Evolutionary conservation across 2,888 invertebrate genomes (phyloP), one percentile per base, ranked within the genome.

Genomic region (Endotricha flammealis): DNA sequence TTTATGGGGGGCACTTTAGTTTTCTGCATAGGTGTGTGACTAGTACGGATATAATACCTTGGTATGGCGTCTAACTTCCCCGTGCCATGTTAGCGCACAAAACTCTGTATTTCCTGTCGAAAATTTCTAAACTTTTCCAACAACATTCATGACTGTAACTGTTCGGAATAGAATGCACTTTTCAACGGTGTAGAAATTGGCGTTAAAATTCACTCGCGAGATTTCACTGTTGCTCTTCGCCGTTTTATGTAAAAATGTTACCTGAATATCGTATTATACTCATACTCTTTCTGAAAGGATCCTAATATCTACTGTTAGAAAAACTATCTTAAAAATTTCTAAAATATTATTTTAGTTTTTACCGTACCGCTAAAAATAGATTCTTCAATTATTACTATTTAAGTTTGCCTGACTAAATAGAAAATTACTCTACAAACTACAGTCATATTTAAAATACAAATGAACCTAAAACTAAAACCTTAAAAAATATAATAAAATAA

Each of bases 1-100:
- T 83, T 81, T 82, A 83, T 82, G 67, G 70, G 46, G 58, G 64
- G 60, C 73, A 74, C 76, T 76, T 76, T 72, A 72, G 69, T 67
- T 64, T 55, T 39, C 44, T 51, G 50, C 50, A 70, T 77, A 77
- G 68, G 72, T 68, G 57, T 54, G 55, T 58, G 66, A 55, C 57
- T 58, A 35, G 50, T 49, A 51, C 46, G 37, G 39, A 42, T 46
- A 44, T 46, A 39, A 43, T 44, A 39, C 44, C 20, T 45, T 39
- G 36, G 44, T 44, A 40, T 48, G 47, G 45, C 44, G 44, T 47
- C 53, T 46, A 57, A 61, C 57, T 63, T 51, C 47, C 42, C 32
- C 46, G 33, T 31, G 42, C 47, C 41, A 39, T 49, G 54, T 56
- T 57, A 50, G 51, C 53, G 50, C 50, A 48, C 29, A 33, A 29